Conservation (phyloP, 2,888 invertebrate genomes). For the Dolichomitus sp. region DNA sequence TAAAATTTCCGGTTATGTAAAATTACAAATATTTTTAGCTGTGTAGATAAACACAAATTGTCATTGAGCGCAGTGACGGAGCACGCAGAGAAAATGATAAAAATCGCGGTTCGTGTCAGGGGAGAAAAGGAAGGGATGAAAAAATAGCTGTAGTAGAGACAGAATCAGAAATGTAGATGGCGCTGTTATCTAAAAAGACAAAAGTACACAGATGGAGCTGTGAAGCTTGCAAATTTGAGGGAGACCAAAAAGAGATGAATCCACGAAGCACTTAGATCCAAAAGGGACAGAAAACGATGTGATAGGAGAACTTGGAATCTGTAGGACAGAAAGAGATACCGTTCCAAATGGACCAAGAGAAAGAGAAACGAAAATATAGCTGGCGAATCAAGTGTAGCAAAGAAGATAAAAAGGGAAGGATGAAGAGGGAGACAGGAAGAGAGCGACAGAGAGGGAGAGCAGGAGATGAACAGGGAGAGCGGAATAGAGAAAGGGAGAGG, state of each 20-base stretch:
- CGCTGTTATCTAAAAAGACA: not conserved
- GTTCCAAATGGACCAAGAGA: not conserved
- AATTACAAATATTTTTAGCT: too few species aligned
- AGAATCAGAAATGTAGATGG: not conserved
- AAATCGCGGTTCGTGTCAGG: not conserved
- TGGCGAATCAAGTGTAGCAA: not conserved
- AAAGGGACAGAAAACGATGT: not conserved
- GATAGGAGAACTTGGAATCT: not conserved
- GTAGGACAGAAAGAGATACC: not conserved
- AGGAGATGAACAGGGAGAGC: too few species aligned
- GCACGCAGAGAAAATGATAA: not conserved
- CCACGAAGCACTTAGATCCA: not conserved
- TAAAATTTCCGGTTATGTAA: too few species aligned
- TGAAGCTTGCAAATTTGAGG: conserved; percentile 2
- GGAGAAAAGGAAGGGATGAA: not conserved
- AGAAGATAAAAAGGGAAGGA: not conserved
- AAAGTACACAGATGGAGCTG: conserved; percentile 7
- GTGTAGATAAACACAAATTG: not conserved
- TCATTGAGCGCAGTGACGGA: not conserved
- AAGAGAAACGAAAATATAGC: not conserved
- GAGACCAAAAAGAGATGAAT: not conserved
- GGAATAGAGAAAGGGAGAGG: too few species aligned
- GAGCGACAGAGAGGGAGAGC: too few species aligned
- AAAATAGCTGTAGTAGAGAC: not conserved
- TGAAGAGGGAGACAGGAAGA: too few species aligned